Conservation (phyloP, 2,888 invertebrate species). For the Troglohyphantes excavatus region DNA sequence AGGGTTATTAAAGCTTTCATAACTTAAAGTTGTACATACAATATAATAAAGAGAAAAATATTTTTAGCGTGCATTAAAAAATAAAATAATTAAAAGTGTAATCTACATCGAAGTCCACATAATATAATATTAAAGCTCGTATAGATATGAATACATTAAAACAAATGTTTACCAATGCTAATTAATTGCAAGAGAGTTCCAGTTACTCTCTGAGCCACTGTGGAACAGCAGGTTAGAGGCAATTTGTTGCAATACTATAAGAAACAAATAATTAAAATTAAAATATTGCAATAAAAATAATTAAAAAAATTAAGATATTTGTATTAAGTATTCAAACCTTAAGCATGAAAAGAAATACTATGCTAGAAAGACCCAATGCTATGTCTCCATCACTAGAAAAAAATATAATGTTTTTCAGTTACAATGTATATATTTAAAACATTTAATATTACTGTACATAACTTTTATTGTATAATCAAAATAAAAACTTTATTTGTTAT, state of each 20-base stretch:
- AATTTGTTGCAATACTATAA: slow-evolving; percentile 57
- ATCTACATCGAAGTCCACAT: no score
- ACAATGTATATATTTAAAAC: neutral
- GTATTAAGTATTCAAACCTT: slow-evolving; percentile 49
- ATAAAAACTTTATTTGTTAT: no score
- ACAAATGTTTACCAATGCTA: slow-evolving; percentile 53
- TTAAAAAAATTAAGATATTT: neutral
- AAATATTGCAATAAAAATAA: neutral
- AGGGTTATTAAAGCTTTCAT: no score
- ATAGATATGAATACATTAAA: no score
- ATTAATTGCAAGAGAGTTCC: slow-evolving; percentile 42
- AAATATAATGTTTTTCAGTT: slow-evolving; percentile 82
- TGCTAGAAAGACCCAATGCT: slow-evolving; percentile 64
- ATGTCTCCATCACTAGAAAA: slow-evolving; percentile 78
- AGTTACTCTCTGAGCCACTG: slow-evolving; percentile 16
- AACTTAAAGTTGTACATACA: no score
- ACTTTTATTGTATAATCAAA: no score
- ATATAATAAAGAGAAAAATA: no score
- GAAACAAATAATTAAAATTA: neutral
- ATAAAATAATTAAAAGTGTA: no score
- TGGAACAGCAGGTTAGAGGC: slow-evolving; percentile 23
- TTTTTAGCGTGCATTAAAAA: no score
- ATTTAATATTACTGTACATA: no score
- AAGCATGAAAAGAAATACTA: slow-evolving; percentile 64
- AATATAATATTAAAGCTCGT: no score